Conservation (phyloP, 2,797 vertebrate species). For the Leuciscus waleckii region DNA sequence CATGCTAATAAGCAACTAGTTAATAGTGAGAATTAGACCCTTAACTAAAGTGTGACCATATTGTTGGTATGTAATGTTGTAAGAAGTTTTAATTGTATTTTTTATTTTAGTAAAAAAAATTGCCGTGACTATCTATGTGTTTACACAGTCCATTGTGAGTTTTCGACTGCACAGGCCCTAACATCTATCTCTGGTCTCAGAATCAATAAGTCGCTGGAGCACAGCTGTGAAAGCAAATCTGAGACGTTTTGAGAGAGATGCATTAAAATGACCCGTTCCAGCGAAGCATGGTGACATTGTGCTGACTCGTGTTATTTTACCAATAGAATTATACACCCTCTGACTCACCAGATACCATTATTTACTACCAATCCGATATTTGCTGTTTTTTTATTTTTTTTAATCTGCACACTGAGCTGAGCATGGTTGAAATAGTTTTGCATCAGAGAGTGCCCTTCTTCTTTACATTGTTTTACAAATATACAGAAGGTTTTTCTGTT, state of each 20-base stretch:
- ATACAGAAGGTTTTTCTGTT: not conserved
- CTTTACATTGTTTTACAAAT: not conserved
- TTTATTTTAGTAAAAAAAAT: too few relatives aligned
- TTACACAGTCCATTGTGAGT: not conserved
- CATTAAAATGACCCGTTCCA: conserved; percentile 41
- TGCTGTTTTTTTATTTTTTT: not conserved
- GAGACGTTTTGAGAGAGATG: conserved; percentile 39
- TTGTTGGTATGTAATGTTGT: too few relatives aligned
- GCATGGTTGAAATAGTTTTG: conserved; percentile 2
- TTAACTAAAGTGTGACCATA: too few relatives aligned
- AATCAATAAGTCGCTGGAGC: conserved; percentile 30
- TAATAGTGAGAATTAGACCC: too few relatives aligned
- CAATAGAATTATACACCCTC: not conserved
- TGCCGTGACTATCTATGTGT: not conserved
- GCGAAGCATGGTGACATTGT: conserved; percentile 11
- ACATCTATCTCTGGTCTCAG: conserved; percentile 5
- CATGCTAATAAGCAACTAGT: too few relatives aligned
- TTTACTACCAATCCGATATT: not conserved
- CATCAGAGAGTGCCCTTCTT: not conserved
- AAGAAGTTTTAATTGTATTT: too few relatives aligned
- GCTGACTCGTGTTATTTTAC: conserved; percentile 48
- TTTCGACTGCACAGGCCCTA: not conserved
- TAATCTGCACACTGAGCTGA: not conserved
- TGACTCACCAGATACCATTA: conserved; percentile 13
- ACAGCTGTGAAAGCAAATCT: conserved; percentile 43